Conservation (phyloP, 2,113 vertebrate genomes). For the Notothenia rossii region DNA sequence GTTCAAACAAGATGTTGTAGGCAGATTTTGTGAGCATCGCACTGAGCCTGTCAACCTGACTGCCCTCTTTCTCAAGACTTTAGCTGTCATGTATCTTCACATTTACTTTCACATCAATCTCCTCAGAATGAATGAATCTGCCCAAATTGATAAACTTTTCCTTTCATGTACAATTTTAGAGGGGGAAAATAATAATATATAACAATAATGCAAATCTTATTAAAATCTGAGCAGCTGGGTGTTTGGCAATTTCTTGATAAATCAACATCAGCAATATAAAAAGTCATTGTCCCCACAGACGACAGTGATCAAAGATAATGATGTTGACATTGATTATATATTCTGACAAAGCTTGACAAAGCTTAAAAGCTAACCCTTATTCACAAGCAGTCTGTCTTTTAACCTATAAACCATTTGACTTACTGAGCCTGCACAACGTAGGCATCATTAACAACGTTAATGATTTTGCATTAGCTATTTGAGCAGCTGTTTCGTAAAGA, state of each 20-base stretch:
- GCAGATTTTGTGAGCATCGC: background rate
- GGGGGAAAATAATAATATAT: background rate
- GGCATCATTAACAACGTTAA: constrained; percentile 48
- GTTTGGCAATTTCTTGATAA: background rate
- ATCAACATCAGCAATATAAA: background rate
- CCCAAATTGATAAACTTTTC: background rate
- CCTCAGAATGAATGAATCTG: background rate
- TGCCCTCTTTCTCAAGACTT: background rate
- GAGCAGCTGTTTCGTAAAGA: constrained; percentile 48
- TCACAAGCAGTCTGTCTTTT: constrained; percentile 16
- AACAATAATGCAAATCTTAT: background rate
- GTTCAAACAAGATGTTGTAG: background rate
- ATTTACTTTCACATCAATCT: background rate
- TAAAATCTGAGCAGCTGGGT: background rate
- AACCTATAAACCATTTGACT: constrained; percentile 33
- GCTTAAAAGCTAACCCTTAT: constrained; percentile 13
- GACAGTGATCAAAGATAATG: background rate
- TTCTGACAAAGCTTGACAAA: constrained; percentile 24
- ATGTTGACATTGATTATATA: constrained; percentile 2
- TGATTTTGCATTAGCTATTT: constrained; percentile 43
- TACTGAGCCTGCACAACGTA: constrained; percentile 20
- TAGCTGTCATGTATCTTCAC: background rate
- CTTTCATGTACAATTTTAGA: background rate
- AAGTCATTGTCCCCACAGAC: background rate
- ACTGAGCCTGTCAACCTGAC: background rate